Base-by-base conservation (phyloP, 2,888 invertebrate genomes). In the Clepsis dumicolana region DNA sequence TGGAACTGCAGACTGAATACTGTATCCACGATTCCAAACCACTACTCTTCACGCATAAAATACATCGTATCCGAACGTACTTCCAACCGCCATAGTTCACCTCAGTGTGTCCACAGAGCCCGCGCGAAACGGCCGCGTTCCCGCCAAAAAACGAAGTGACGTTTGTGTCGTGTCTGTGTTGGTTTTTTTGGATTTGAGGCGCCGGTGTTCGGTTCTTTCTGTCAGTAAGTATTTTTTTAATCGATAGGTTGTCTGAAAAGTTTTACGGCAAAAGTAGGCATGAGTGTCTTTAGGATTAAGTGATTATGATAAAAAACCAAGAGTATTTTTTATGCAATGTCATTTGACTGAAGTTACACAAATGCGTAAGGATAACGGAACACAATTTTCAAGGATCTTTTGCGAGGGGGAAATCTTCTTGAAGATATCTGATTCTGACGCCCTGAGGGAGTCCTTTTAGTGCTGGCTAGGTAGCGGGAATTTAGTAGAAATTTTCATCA, bases 111-210 rank as follows among this genome's bases (percentile, higher is more conserved):
- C 56, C 50, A 56, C 48, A 25, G 48, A 18, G 38, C n/a, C 35
- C 18, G 16, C 14, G 25, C 38, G 62, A 12, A 50, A 7, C 67
- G 62, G 67, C 50, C 67, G 67, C 67, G 66, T 41, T 54, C 41
- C 35, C 35, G 61, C 25, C 54, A 56, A 25, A 32, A 4, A 12
- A 10, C 27, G 38, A 62, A 66, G 62, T 67, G 62, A 63, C 67
- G 67, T 66, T 62, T 44, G 48, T 48, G 21, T 12, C 54, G 66
- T 67, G 61, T 62, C 48, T 67, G 67, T 25, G 48, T 18, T 35
- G 61, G 24, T 60, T 29, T 57, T 65, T 64, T 65, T 38, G 65
- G 65, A 61, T 61, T 65, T 67, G 21, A 59, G 38, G 25, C 59
- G 25, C 59, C 35, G 59, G 41, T 3, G 21, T 18, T n/a, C n/a